Conservation (phyloP, 2,888 invertebrate species). For the Neoascia interrupta region DNA sequence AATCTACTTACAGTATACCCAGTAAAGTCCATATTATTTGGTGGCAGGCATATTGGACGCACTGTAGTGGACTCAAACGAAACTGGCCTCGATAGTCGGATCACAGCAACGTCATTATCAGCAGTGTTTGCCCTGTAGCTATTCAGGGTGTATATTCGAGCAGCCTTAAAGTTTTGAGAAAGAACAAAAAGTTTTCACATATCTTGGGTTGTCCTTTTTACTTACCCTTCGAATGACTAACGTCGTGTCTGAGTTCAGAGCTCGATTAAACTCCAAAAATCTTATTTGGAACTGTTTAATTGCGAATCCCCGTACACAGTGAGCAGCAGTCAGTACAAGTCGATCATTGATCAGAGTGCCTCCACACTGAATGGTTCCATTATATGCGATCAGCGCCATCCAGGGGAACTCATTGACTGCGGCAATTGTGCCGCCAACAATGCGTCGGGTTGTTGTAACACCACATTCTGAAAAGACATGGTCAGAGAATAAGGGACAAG, state of each 20-base stretch:
- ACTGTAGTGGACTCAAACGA: slow-evolving; percentile 81
- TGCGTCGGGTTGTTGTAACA: slow-evolving; percentile 61
- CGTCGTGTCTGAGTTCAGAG: slow-evolving; percentile 67
- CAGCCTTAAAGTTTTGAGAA: too few relatives aligned
- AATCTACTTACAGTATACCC: slow-evolving; percentile 24
- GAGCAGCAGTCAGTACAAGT: slow-evolving; percentile 72
- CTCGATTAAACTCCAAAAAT: slow-evolving; percentile 65
- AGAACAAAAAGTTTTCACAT: too few relatives aligned
- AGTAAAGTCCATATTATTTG: slow-evolving; percentile 11
- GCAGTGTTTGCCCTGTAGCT: slow-evolving; percentile 80
- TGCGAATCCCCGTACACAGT: slow-evolving; percentile 70
- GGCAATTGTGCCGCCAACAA: slow-evolving; percentile 69
- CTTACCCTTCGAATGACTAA: slow-evolving; percentile 70
- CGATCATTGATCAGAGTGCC: slow-evolving; percentile 70
- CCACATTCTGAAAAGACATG: slow-evolving; percentile 72
- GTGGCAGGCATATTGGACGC: slow-evolving; percentile 52
- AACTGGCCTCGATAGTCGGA: slow-evolving; percentile 84
- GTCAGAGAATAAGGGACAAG: too few relatives aligned
- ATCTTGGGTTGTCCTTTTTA: too few relatives aligned
- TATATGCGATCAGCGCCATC: slow-evolving; percentile 70
- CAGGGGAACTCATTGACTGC: slow-evolving; percentile 71
- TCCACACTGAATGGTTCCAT: slow-evolving; percentile 71
- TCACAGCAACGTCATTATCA: slow-evolving; percentile 88
- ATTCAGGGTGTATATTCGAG: slow-evolving; percentile 14
- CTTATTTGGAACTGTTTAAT: slow-evolving; percentile 64